A percentile compares a stretch with the other conserved stretches of the same genome.
These are phyloP conservation scores for Caenorhabditis macrosperma DNA, from an alignment of 2,888 invertebrate genomes.

Conservation along the genomic window DNA sequence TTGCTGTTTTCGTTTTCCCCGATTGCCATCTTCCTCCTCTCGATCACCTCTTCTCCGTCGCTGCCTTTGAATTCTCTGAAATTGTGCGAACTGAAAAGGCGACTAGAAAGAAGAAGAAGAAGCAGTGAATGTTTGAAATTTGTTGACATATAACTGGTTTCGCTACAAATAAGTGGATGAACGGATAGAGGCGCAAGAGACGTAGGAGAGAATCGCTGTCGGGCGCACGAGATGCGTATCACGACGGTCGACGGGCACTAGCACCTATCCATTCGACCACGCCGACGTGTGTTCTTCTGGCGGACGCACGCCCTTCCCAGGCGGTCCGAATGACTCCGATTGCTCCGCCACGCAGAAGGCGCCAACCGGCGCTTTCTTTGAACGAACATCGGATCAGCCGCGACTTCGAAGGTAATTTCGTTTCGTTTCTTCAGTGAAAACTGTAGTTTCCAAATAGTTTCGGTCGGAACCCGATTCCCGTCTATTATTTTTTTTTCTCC, in stretches of 20 bases:
- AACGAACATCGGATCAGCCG: constrained; percentile 36
- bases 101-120: neutral
- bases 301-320: neutral
- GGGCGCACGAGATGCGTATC: constrained; percentile 49
- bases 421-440: constrained; percentile 2
- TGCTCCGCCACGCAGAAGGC: constrained; percentile 49
- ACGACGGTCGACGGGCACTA: constrained; percentile 33
- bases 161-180: constrained; percentile 49
- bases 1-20: neutral
- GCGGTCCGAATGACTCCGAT: constrained; percentile 36
- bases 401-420: constrained; percentile 39
- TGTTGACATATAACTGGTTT: constrained; percentile 51
- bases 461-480: neutral
- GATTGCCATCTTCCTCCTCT: constrained; percentile 7
- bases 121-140: neutral
- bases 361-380: constrained; percentile 41
- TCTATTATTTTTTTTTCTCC: neutral
- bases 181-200: constrained; percentile 28
- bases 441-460: neutral
- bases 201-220: constrained; percentile 4
- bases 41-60: neutral
- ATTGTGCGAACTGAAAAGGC: neutral
- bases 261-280: constrained; percentile 6
- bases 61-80: constrained; percentile 11
- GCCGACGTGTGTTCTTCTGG: constrained; percentile 9